Percentiles rank a stretch among this genome's conserved stretches.
phyloP scores from a whole-genome alignment of 2,888 invertebrate genomes.

The Catocala sponsa region DNA sequence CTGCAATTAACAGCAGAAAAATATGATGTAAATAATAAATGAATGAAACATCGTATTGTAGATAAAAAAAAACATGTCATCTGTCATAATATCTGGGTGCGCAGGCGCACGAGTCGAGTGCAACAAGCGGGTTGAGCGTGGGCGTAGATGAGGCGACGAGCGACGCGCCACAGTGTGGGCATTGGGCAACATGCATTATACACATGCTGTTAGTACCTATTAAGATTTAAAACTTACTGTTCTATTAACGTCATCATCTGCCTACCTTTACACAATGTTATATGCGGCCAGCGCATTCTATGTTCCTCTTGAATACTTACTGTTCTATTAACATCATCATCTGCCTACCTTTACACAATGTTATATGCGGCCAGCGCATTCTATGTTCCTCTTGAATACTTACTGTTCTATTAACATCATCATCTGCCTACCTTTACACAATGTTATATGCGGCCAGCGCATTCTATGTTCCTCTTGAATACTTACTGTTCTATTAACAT shows the following conservation, averaged over 20 bases:
- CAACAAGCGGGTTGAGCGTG: conserved; percentile 32
- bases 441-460: no score
- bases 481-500: conserved; percentile 3
- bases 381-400: neutral
- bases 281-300: no score
- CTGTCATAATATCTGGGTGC: conserved; percentile 40
- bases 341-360: no score
- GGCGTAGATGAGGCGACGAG: conserved; percentile 50
- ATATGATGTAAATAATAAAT: conserved; percentile 6
- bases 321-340: neutral
- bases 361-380: no score
- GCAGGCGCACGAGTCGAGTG: conserved; percentile 42
- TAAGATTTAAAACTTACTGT: conserved; percentile 19
- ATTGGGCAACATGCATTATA: conserved; percentile 47
- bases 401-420: conserved; percentile 1
- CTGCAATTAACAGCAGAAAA: neutral
- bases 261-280: no score
- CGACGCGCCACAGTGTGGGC: conserved; percentile 31
- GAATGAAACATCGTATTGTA: conserved; percentile 13
- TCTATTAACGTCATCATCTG: neutral
- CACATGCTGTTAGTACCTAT: conserved; percentile 40
- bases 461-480: no score
- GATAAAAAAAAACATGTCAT: conserved; percentile 19
- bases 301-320: neutral
- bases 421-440: no score